These are phyloP conservation scores for Nephila pilipes DNA, from an alignment of 1,140 invertebrate species.

Conservation along the genomic window DNA sequence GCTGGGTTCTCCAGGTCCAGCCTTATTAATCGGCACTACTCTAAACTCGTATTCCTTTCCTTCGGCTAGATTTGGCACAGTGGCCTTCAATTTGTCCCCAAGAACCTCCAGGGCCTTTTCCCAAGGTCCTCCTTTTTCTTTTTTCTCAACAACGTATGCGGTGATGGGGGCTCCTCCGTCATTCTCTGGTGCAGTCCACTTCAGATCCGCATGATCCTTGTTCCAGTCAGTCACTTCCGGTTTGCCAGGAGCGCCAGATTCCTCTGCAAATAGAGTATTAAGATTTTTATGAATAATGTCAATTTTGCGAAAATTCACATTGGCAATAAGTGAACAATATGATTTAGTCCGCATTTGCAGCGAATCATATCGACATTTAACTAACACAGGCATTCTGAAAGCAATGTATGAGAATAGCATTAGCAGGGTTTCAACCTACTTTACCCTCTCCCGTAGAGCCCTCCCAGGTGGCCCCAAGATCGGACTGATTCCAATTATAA, in stretches of 20 bases:
- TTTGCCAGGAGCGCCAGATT: conserved; percentile 93
- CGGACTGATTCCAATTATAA: too few relatives aligned
- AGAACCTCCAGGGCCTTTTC: conserved; percentile 93
- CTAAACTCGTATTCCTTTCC: conserved; percentile 99
- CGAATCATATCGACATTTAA: too few relatives aligned
- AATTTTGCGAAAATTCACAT: too few relatives aligned
- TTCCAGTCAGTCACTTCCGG: conserved; percentile 96
- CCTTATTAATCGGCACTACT: conserved; percentile 96
- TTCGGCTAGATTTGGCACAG: conserved; percentile 93
- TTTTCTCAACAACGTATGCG: conserved; percentile 95
- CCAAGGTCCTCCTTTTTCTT: conserved; percentile 83
- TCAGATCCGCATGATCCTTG: conserved; percentile 93
- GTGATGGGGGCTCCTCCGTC: conserved; percentile 97
- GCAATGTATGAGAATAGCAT: too few relatives aligned
- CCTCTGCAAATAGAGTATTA: conserved; percentile 83
- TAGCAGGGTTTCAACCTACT: too few relatives aligned
- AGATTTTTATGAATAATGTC: too few relatives aligned
- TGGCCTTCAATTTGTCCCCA: conserved; percentile 86
- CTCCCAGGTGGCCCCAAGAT: too few relatives aligned
- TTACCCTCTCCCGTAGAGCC: too few relatives aligned
- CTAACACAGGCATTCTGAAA: too few relatives aligned
- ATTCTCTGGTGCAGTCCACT: conserved; percentile 94
- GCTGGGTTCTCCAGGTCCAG: conserved; percentile 92
- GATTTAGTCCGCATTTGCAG: too few relatives aligned
- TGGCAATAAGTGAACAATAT: too few relatives aligned